Conservation (phyloP, 2,113 vertebrate species). For the Sceloporus tristichus region DNA sequence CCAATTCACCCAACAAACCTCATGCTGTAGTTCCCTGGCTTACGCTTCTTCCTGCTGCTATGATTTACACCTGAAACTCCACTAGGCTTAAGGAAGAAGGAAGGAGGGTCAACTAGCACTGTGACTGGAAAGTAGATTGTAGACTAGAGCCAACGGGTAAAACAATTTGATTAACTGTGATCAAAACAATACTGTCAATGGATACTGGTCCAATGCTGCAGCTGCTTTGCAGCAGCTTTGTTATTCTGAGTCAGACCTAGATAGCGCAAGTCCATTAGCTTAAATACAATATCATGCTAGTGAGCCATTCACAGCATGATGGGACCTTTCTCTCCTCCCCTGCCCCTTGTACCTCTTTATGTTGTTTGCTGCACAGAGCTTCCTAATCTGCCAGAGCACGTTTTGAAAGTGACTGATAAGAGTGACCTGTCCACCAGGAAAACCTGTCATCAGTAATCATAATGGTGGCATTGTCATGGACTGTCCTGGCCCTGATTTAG, state of each 20-base stretch:
- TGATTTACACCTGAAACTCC: not conserved
- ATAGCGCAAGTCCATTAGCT: not conserved
- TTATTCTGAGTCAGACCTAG: not conserved
- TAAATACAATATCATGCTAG: too few species aligned
- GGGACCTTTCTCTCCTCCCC: too few species aligned
- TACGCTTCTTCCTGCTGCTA: not conserved
- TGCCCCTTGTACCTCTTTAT: too few species aligned
- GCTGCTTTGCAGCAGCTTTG: not conserved
- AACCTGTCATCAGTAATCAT: too few species aligned
- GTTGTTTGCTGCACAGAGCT: too few species aligned
- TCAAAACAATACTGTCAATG: not conserved
- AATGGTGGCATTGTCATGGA: too few species aligned
- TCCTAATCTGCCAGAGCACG: too few species aligned
- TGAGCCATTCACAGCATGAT: too few species aligned
- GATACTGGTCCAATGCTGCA: slow-evolving; percentile 12
- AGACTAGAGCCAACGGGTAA: not conserved
- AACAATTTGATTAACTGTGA: not conserved
- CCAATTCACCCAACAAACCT: not conserved
- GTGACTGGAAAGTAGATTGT: not conserved
- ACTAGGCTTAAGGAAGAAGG: not conserved
- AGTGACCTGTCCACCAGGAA: too few species aligned
- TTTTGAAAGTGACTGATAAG: too few species aligned
- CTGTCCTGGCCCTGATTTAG: too few species aligned
- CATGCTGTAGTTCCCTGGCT: too few species aligned
- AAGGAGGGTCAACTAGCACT: not conserved